These are phyloP conservation scores for Morpho helenor DNA, from an alignment of 2,888 invertebrate species.

Conservation along the genomic window DNA sequence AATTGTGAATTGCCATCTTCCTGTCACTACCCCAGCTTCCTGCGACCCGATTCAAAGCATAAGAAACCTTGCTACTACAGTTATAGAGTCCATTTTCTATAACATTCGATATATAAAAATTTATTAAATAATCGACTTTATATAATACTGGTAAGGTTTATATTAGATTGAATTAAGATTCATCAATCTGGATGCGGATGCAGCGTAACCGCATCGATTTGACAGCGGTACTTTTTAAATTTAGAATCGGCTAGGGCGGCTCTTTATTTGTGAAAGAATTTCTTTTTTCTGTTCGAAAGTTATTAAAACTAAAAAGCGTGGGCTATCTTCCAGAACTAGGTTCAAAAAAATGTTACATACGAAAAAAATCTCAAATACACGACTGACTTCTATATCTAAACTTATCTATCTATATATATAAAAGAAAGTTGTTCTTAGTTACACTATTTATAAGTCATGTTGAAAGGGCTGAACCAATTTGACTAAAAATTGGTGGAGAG, in stretches of 20 bases:
- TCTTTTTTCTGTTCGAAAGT: neutral
- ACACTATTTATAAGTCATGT: no score
- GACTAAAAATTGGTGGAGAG: no score
- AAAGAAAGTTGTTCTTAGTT: no score
- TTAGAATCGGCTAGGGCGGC: slow-evolving; percentile 18
- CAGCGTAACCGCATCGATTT: slow-evolving; percentile 28
- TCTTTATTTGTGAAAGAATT: slow-evolving; percentile 10
- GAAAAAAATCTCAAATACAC: no score
- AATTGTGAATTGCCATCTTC: slow-evolving; percentile 55
- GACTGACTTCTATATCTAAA: no score
- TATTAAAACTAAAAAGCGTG: no score
- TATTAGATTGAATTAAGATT: slow-evolving; percentile 6
- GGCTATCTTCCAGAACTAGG: no score
- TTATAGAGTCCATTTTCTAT: slow-evolving; percentile 13
- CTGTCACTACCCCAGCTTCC: slow-evolving; percentile 59
- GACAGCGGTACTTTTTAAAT: slow-evolving; percentile 25
- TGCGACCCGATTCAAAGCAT: slow-evolving; percentile 35
- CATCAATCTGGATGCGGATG: slow-evolving; percentile 22
- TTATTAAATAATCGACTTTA: slow-evolving; percentile 4
- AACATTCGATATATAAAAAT: slow-evolving; percentile 1
- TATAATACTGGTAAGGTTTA: neutral
- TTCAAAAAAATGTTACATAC: no score
- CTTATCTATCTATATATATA: no score
- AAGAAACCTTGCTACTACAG: neutral
- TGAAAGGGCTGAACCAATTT: no score